Percentiles rank a stretch among this genome's conserved stretches.
Conservation (phyloP, 2,888 invertebrate genomes). For the Plutella xylostella region DNA sequence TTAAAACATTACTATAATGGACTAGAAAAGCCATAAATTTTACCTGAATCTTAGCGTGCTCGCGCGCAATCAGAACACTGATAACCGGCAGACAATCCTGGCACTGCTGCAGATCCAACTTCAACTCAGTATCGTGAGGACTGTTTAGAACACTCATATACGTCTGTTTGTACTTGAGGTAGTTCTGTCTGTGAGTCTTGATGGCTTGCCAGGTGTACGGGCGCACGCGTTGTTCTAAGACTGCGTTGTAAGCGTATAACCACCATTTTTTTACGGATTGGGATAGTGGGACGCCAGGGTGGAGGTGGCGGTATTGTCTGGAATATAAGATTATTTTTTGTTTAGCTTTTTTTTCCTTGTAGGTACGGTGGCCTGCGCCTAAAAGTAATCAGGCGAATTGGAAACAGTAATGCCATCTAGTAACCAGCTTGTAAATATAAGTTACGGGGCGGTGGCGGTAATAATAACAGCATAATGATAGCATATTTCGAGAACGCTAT, state of each 20-base stretch:
- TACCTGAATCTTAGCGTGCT: constrained; percentile 83
- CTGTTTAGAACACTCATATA: constrained; percentile 78
- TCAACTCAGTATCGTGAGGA: constrained; percentile 80
- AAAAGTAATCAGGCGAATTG: too few species aligned
- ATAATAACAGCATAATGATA: too few species aligned
- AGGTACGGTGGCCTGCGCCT: too few species aligned
- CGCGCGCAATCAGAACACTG: constrained; percentile 82
- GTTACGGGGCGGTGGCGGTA: too few species aligned
- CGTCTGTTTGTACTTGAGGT: constrained; percentile 45
- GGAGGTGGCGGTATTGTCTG: constrained; percentile 73
- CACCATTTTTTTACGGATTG: constrained; percentile 78
- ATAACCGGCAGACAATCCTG: constrained; percentile 80
- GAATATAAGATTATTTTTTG: constrained; percentile 10
- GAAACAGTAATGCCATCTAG: too few species aligned
- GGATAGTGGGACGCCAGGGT: constrained; percentile 67
- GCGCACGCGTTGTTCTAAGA: constrained; percentile 77
- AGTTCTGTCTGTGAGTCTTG: constrained; percentile 75
- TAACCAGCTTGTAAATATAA: too few species aligned
- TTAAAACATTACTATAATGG: too few species aligned
- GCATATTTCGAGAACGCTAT: too few species aligned
- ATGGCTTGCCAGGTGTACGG: constrained; percentile 83
- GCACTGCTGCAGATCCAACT: constrained; percentile 78
- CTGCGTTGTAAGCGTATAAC: constrained; percentile 78
- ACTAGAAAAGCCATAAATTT: too few species aligned
- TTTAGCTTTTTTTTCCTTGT: too few species aligned